Conservation (phyloP, 2,888 invertebrate genomes). For the Mythimna lalbum region DNA sequence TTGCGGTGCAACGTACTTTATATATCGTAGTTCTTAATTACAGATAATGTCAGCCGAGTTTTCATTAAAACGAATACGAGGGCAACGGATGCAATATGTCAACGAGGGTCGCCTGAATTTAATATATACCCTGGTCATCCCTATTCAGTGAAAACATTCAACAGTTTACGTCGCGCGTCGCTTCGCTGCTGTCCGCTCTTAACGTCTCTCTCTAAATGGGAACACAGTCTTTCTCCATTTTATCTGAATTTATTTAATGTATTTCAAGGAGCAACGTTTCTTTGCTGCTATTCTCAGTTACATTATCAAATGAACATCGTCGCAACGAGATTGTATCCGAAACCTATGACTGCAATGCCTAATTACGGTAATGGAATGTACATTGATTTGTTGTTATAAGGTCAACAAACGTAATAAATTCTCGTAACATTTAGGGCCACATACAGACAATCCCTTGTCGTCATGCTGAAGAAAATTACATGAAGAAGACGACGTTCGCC, state of each 20-base stretch:
- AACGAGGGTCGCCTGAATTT: slow-evolving; percentile 48
- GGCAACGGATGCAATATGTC: slow-evolving; percentile 46
- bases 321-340: slow-evolving; percentile 2
- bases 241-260: slow-evolving; percentile 28
- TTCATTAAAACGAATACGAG: slow-evolving; percentile 49
- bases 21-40: slow-evolving; percentile 43
- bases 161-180: slow-evolving; percentile 34
- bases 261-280: slow-evolving; percentile 3
- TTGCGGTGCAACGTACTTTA: slow-evolving; percentile 18
- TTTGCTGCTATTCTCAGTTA: slow-evolving; percentile 10
- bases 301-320: slow-evolving; percentile 5
- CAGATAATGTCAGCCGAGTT: slow-evolving; percentile 36
- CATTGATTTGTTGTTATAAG: slow-evolving; percentile 27
- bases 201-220: slow-evolving; percentile 34
- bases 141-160: slow-evolving; percentile 54
- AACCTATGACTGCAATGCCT: neutral
- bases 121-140: slow-evolving; percentile 45
- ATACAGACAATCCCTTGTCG: slow-evolving; percentile 15
- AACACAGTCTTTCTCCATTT: slow-evolving; percentile 18
- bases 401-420: slow-evolving; percentile 7
- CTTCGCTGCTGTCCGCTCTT: slow-evolving; percentile 9
- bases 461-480: neutral
- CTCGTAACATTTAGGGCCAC: neutral
- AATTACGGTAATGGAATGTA: slow-evolving; percentile 3
- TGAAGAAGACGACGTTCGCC: neutral